phyloP scores from a whole-genome alignment of 2,888 invertebrate species.

The Leucozona laternaria region DNA sequence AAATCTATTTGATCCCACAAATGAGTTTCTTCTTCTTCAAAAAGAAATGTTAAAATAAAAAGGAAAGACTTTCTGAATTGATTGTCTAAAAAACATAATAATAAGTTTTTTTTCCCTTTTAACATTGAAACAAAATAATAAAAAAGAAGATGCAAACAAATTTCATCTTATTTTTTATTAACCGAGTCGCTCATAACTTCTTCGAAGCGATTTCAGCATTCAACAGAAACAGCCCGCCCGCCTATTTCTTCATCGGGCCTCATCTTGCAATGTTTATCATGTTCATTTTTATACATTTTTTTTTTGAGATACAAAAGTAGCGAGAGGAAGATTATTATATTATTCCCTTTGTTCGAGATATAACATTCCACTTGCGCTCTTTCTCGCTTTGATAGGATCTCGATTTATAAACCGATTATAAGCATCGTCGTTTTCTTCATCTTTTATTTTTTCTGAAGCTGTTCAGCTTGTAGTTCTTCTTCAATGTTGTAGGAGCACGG shows the following conservation, averaged over 20 bases:
- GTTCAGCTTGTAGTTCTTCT: constrained; percentile 8
- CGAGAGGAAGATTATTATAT: constrained; percentile 67
- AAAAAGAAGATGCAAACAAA: constrained; percentile 56
- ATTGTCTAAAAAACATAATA: constrained; percentile 60
- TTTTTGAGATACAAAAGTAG: constrained; percentile 32
- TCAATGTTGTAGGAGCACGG: constrained; percentile 18
- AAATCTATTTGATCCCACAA: constrained; percentile 54
- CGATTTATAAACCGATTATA: constrained; percentile 76
- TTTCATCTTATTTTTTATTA: constrained; percentile 52
- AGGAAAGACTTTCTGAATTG: constrained; percentile 43
- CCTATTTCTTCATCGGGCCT: constrained; percentile 7
- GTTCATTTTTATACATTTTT: constrained; percentile 47
- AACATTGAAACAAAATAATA: constrained; percentile 34
- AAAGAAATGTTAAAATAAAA: background rate
- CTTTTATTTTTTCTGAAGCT: constrained; percentile 2
- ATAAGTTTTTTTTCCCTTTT: constrained; percentile 58
- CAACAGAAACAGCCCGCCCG: background rate
- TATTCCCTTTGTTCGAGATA: constrained; percentile 72
- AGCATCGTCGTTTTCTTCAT: constrained; percentile 55
- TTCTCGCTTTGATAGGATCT: constrained; percentile 74
- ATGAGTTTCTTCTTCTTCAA: constrained; percentile 15
- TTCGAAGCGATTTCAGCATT: constrained; percentile 45
- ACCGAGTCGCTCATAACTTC: constrained; percentile 54
- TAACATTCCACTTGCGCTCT: constrained; percentile 71
- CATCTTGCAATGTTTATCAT: constrained; percentile 63